Conservation (phyloP, 2,888 invertebrate genomes). For the Spisula solida region DNA sequence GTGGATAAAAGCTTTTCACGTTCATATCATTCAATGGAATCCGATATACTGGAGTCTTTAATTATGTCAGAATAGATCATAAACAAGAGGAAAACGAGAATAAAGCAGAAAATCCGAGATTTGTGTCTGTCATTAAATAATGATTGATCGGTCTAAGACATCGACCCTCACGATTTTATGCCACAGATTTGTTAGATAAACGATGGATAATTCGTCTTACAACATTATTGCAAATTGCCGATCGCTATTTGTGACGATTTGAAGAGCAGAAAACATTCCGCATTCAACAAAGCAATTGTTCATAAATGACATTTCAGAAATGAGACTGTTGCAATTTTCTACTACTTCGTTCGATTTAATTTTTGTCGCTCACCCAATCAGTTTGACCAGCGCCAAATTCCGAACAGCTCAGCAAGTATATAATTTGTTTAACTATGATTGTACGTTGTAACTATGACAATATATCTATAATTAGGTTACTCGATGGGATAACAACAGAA, state of each 20-base stretch:
- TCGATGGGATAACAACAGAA: too few species aligned
- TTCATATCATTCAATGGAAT: constrained; percentile 32
- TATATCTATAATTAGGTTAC: too few species aligned
- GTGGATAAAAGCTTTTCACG: constrained; percentile 38
- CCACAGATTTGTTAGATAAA: neutral
- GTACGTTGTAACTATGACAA: too few species aligned
- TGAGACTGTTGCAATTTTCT: neutral
- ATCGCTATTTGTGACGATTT: neutral
- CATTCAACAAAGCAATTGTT: constrained; percentile 3
- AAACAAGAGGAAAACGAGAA: constrained; percentile 41
- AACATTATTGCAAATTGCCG: neutral
- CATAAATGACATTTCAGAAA: neutral
- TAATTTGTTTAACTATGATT: too few species aligned
- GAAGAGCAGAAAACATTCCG: neutral
- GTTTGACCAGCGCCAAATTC: neutral
- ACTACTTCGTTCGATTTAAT: neutral
- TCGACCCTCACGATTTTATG: constrained; percentile 12
- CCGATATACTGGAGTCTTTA: constrained; percentile 46
- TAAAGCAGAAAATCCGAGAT: neutral
- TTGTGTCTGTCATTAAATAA: constrained; percentile 24
- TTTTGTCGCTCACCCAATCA: neutral
- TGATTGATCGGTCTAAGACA: constrained; percentile 42
- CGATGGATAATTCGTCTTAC: constrained; percentile 4
- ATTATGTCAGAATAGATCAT: constrained; percentile 43
- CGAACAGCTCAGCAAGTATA: neutral